Conservation (phyloP, 2,888 invertebrate genomes). For the Dexiosoma caninum region DNA sequence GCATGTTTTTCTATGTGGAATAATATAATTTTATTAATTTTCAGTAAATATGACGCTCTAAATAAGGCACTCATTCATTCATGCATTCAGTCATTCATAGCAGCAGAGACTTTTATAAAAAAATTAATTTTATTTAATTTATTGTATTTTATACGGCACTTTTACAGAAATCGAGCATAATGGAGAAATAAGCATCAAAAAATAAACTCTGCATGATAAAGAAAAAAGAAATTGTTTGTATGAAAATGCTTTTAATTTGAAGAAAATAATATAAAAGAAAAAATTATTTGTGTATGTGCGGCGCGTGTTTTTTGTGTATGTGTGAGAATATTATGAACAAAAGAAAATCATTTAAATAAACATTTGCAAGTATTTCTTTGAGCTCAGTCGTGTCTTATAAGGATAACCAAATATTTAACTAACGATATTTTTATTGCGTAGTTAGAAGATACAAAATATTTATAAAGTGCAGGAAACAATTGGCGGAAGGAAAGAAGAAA, state of each 20-base stretch:
- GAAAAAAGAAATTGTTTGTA: constrained; percentile 9
- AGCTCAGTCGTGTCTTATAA: background rate
- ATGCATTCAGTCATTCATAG: too few species aligned
- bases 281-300: too few species aligned
- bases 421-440: background rate
- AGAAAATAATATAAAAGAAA: background rate
- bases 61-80: background rate
- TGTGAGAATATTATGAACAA: background rate
- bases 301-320: too few species aligned
- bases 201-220: constrained; percentile 6
- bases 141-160: constrained; percentile 5
- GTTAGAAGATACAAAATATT: background rate
- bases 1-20: too few species aligned
- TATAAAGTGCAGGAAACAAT: background rate
- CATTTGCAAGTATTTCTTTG: constrained; percentile 11
- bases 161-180: background rate
- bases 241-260: constrained; percentile 41
- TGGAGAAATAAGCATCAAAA: background rate
- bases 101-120: too few species aligned
- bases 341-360: constrained; percentile 21
- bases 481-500: too few species aligned
- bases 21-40: constrained; percentile 36
- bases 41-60: constrained; percentile 20
- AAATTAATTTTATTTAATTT: too few species aligned
- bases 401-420: constrained; percentile 12